Conservation (phyloP, 2,888 invertebrate genomes). For the Ormyrus thymus region DNA sequence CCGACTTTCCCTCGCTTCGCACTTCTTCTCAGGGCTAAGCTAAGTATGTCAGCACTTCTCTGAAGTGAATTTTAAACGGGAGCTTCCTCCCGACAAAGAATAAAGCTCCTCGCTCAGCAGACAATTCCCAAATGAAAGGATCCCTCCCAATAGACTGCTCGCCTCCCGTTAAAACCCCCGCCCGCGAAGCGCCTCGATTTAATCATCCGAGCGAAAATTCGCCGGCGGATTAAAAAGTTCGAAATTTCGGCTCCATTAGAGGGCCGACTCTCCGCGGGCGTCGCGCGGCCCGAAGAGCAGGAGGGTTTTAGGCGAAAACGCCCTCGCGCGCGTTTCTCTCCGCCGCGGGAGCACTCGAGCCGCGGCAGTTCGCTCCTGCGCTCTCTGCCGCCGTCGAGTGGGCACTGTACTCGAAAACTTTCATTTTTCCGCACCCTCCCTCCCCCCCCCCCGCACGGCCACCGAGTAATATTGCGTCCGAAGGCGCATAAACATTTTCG, state of each 20-base stretch:
- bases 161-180: too few relatives aligned
- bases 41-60: neutral
- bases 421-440: neutral
- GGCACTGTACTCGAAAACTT: constrained; percentile 16
- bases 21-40: neutral
- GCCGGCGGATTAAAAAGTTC: constrained; percentile 6
- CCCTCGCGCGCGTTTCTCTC: neutral
- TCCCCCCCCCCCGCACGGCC: too few relatives aligned
- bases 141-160: too few relatives aligned
- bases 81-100: too few relatives aligned
- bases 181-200: neutral
- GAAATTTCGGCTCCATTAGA: neutral
- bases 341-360: neutral
- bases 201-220: neutral
- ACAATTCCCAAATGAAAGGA: too few relatives aligned
- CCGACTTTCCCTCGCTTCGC: too few relatives aligned
- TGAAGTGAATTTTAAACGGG: constrained; percentile 11
- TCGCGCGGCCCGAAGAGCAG: neutral
- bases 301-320: neutral
- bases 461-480: neutral
- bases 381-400: neutral
- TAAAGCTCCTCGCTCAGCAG: too few relatives aligned
- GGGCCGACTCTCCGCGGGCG: neutral
- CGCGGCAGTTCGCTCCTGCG: constrained; percentile 4
- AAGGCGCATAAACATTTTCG: constrained; percentile 16